Percentiles rank a stretch among this genome's conserved stretches.
Conservation (phyloP, 2,888 invertebrate species). For the Machimus rusticus region DNA sequence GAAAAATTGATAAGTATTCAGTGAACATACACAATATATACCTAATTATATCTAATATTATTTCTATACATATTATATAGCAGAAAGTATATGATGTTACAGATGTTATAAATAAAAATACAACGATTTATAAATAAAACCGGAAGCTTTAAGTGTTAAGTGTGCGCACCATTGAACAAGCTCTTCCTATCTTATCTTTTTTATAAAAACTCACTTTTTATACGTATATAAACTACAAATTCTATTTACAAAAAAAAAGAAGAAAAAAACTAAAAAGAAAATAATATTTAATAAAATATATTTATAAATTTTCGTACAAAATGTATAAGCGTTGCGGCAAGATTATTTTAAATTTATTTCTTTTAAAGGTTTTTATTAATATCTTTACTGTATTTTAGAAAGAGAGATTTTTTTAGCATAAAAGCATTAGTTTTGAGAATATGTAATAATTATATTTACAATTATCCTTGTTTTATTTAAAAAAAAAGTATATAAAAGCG, state of each 20-base stretch:
- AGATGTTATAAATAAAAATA: constrained; percentile 11
- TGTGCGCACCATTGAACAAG: constrained; percentile 51
- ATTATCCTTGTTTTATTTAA: neutral
- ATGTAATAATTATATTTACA: constrained; percentile 6
- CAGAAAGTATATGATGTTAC: constrained; percentile 3
- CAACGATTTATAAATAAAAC: constrained; percentile 33
- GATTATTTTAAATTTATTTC: neutral
- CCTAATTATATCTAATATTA: neutral
- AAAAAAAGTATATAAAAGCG: constrained; percentile 10
- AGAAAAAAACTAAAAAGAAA: constrained; percentile 40
- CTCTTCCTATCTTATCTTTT: constrained; percentile 50
- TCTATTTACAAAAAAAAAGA: constrained; percentile 29
- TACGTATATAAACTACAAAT: constrained; percentile 40
- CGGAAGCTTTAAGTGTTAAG: constrained; percentile 53
- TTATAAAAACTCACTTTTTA: constrained; percentile 49
- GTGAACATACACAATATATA: neutral
- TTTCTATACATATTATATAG: neutral
- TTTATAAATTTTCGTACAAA: neutral
- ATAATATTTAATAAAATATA: neutral
- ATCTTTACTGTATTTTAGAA: neutral
- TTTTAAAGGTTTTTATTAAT: neutral
- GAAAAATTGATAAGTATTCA: neutral
- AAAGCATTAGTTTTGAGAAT: neutral
- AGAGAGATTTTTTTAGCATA: neutral
- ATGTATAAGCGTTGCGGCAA: constrained; percentile 29